These are phyloP conservation scores for Hypena proboscidalis DNA, from an alignment of 2,888 invertebrate species.

Conservation along the genomic window DNA sequence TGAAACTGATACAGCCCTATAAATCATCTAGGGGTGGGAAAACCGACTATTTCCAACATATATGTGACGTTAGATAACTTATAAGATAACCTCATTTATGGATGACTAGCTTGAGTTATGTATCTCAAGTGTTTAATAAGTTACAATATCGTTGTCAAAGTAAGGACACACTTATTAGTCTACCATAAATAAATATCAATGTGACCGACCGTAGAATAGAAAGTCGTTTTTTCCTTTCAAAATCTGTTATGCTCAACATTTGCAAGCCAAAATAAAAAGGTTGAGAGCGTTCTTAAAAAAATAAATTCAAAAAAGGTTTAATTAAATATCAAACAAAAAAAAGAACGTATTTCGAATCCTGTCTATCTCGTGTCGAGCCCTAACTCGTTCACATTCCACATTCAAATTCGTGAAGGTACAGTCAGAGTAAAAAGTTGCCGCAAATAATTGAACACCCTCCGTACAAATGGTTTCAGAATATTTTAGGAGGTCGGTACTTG, in stretches of 20 bases:
- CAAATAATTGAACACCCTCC: constrained; percentile 4
- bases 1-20: constrained; percentile 48
- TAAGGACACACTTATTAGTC: no score
- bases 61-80: constrained; percentile 34
- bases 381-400: neutral
- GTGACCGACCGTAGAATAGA: no score
- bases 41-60: constrained; percentile 31
- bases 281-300: no score
- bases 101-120: no score
- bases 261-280: no score
- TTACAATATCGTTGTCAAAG: no score
- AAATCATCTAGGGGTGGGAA: constrained; percentile 45
- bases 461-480: constrained; percentile 11
- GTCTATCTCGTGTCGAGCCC: neutral
- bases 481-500: constrained; percentile 5
- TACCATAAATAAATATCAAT: no score
- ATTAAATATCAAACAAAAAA: neutral
- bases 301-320: no score
- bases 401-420: constrained; percentile 1
- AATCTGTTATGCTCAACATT: no score
- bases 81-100: constrained; percentile 27
- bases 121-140: no score
- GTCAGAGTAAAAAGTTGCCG: constrained; percentile 3
- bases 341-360: constrained; percentile 3
- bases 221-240: no score